Evolutionary conservation across 2,888 invertebrate species (phyloP), one percentile per base, ranked within the genome.

Genomic region (Drosophila quinaria): DNA sequence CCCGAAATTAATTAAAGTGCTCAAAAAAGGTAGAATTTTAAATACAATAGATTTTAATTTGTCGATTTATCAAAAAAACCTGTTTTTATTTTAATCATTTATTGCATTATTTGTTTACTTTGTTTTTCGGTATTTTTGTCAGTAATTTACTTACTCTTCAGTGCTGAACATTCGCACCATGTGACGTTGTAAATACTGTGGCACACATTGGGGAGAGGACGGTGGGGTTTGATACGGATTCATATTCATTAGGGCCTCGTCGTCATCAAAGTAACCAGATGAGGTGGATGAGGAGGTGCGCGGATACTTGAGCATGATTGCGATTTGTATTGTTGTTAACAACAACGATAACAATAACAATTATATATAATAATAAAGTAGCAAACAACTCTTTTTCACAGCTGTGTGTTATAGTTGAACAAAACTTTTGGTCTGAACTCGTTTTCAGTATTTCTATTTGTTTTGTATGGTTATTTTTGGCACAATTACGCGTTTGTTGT

Each of bases 121-220:
- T 5, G 15, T 0, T 6, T 22, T 22, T 22, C 13, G 1, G 13
- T 6, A 13, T 8, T 37, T 35, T 22, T 13, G 17, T 17, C 25
- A 1, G 3, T 9, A 41, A 17, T 25, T 52, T 85, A 91, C 92
- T 92, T 86, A 92, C 92, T 92, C 92, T 91, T 92, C 92, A 10
- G 84, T 81, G 78, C 92, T 92, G 73, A 92, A 92, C 92, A 92
- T 92, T 77, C 92, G 83, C 54, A 92, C 89, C 68, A 92, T 92
- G 71, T 91, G 91, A 33, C 88, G 87, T 33, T 92, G 90, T 49
- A 92, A 79, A 69, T 85, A 87, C 31, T 87, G 87, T 17, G 90
- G 90, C 66, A 90, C 87, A 50, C 66, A 82, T 46, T 67, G 76
- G 0, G 91, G 89, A 13, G 92, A 91, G 56, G 88, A 80, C 19